Evolutionary conservation across 2,888 invertebrate species (phyloP).

Genomic region (Odontocolon sp.): DNA sequence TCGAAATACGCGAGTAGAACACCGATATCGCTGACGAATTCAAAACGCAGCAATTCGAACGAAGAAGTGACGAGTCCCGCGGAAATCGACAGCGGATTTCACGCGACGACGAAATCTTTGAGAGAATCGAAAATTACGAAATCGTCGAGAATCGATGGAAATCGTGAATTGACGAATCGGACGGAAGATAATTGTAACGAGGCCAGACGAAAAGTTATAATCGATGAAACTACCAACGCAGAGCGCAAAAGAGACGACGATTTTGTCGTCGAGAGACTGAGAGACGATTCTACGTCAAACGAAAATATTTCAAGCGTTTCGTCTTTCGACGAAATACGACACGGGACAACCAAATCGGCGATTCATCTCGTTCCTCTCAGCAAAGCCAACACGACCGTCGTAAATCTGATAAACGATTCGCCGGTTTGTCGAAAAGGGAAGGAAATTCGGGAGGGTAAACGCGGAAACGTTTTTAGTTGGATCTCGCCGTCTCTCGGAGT

Average conservation of each 20-base stretch:
- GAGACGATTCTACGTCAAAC: neutral
- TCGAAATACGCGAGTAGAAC: slow-evolving; percentile 44
- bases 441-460: slow-evolving; percentile 24
- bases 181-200: too few relatives aligned
- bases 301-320: neutral
- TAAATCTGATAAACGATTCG: slow-evolving; percentile 55
- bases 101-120: slow-evolving; percentile 38
- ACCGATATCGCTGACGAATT: slow-evolving; percentile 9
- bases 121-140: slow-evolving; percentile 73
- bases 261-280: neutral
- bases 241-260: neutral
- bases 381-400: slow-evolving; percentile 61
- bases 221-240: too few relatives aligned
- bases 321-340: slow-evolving; percentile 17
- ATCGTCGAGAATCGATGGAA: neutral
- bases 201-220: neutral
- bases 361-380: slow-evolving; percentile 46
- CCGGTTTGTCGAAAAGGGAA: neutral
- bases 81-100: slow-evolving; percentile 66
- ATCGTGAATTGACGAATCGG: neutral
- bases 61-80: slow-evolving; percentile 80
- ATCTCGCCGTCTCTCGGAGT: neutral
- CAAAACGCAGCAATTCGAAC: slow-evolving; percentile 81
- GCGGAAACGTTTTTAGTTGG: slow-evolving; percentile 8
- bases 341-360: slow-evolving; percentile 26